phyloP scores from a whole-genome alignment of 2,888 invertebrate genomes.

The Melanotus villosus region DNA sequence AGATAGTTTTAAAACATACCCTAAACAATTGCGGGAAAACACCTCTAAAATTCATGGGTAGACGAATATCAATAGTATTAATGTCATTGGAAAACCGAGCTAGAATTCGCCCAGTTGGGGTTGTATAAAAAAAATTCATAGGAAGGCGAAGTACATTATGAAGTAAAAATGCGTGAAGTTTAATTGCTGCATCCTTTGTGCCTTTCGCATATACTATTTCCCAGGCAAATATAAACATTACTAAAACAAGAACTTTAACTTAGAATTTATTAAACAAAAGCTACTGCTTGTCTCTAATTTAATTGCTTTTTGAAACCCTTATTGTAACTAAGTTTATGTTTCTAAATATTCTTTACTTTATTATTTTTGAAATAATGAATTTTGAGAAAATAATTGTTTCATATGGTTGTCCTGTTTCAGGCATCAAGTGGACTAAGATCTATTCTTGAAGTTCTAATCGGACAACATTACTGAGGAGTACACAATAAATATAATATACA shows the following conservation, averaged over 20 bases:
- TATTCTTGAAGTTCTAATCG: too few relatives aligned
- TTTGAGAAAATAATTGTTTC: too few relatives aligned
- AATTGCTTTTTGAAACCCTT: too few relatives aligned
- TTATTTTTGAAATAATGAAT: too few relatives aligned
- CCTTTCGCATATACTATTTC: slow-evolving; percentile 70
- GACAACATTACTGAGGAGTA: too few relatives aligned
- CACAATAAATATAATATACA: too few relatives aligned
- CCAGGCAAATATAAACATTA: slow-evolving; percentile 41
- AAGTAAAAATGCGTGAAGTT: slow-evolving; percentile 73
- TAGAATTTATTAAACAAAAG: too few relatives aligned
- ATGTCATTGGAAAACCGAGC: slow-evolving; percentile 81
- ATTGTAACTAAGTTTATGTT: too few relatives aligned
- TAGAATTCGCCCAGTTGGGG: slow-evolving; percentile 81
- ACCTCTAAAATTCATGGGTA: slow-evolving; percentile 59
- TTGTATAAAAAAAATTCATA: slow-evolving; percentile 82
- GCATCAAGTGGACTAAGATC: too few relatives aligned
- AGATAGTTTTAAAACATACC: slow-evolving; percentile 50
- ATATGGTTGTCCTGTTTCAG: too few relatives aligned
- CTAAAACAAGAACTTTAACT: slow-evolving; percentile 36
- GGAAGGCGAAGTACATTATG: slow-evolving; percentile 76
- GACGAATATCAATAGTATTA: slow-evolving; percentile 77
- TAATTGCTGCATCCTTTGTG: slow-evolving; percentile 70
- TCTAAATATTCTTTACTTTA: too few relatives aligned
- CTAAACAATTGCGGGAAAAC: slow-evolving; percentile 39
- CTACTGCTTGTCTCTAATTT: too few relatives aligned